Evolutionary conservation across 1,140 invertebrate species (phyloP).

Genomic region (Hirudo medicinalis): DNA sequence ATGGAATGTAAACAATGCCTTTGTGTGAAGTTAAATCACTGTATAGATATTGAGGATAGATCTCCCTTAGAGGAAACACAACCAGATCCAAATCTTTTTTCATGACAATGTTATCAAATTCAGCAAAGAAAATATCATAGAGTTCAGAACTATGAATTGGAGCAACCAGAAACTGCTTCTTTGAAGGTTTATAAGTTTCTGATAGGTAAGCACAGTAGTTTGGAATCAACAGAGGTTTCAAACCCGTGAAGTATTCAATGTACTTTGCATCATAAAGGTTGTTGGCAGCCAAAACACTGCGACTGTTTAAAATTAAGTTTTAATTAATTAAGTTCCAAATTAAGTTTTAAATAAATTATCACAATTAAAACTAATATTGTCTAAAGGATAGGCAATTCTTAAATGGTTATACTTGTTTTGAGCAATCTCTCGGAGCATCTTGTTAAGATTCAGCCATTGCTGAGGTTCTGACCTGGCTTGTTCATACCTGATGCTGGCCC

Average conservation of each 20-base stretch:
- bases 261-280: constrained; percentile 24
- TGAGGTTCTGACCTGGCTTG: constrained; percentile 20
- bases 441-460: constrained; percentile 23
- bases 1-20: constrained; percentile 22
- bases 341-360: too few species aligned
- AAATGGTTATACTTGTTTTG: neutral
- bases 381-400: too few species aligned
- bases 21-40: constrained; percentile 20
- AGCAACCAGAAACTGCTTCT: constrained; percentile 22
- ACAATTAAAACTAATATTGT: too few species aligned
- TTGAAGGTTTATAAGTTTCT: constrained; percentile 15
- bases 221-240: constrained; percentile 19
- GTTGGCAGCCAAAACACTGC: constrained; percentile 21
- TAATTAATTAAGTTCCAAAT: too few species aligned
- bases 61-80: constrained; percentile 21
- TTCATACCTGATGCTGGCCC: constrained; percentile 22
- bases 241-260: constrained; percentile 24
- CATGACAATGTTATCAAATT: constrained; percentile 21
- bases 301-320: neutral
- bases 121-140: constrained; percentile 21
- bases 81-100: constrained; percentile 15
- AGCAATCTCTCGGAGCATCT: constrained; percentile 18
- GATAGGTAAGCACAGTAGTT: constrained; percentile 21
- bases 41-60: constrained; percentile 24
- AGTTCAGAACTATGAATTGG: constrained; percentile 22